Evolutionary conservation across 2,797 vertebrate species (phyloP).

Genomic region (Poecilia picta): DNA sequence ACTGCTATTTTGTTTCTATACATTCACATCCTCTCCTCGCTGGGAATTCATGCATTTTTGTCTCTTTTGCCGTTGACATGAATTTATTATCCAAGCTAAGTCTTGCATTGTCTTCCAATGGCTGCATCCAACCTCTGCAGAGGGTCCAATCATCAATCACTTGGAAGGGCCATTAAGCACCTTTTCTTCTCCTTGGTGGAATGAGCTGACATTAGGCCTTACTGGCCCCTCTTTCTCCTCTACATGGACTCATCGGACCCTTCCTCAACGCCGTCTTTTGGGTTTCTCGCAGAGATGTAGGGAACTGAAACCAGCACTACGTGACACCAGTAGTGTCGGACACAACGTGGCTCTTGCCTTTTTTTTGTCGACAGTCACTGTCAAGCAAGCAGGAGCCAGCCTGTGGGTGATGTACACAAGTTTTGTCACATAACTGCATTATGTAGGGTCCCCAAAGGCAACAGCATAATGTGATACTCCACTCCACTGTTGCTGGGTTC

Average conservation of each 20-base stretch:
- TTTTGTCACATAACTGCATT: slow-evolving; percentile 77
- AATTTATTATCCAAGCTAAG: slow-evolving; percentile 49
- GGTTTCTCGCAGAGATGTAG: neutral
- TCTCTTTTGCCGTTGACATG: slow-evolving; percentile 29
- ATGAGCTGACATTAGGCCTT: slow-evolving; percentile 40
- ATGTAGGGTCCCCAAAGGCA: slow-evolving; percentile 72
- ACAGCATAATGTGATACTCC: slow-evolving; percentile 66
- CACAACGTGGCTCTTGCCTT: slow-evolving; percentile 34
- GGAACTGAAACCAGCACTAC: slow-evolving; percentile 35
- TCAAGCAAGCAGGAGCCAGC: slow-evolving; percentile 50
- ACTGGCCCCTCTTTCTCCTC: slow-evolving; percentile 20
- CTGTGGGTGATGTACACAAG: slow-evolving; percentile 68
- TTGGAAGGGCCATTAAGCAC: slow-evolving; percentile 53
- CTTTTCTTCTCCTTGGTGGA: slow-evolving; percentile 51
- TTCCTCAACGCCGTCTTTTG: neutral
- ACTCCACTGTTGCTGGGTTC: slow-evolving; percentile 45
- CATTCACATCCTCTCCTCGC: slow-evolving; percentile 30
- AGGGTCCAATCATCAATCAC: slow-evolving; percentile 58
- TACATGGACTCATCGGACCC: slow-evolving; percentile 1
- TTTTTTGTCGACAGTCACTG: slow-evolving; percentile 31
- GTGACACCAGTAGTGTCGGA: slow-evolving; percentile 32
- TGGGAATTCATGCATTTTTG: slow-evolving; percentile 19
- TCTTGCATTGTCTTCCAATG: slow-evolving; percentile 36
- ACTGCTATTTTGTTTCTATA: slow-evolving; percentile 34
- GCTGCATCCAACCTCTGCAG: slow-evolving; percentile 33